Conservation (phyloP, 2,113 vertebrate species). For the Meleagris gallopavo region DNA sequence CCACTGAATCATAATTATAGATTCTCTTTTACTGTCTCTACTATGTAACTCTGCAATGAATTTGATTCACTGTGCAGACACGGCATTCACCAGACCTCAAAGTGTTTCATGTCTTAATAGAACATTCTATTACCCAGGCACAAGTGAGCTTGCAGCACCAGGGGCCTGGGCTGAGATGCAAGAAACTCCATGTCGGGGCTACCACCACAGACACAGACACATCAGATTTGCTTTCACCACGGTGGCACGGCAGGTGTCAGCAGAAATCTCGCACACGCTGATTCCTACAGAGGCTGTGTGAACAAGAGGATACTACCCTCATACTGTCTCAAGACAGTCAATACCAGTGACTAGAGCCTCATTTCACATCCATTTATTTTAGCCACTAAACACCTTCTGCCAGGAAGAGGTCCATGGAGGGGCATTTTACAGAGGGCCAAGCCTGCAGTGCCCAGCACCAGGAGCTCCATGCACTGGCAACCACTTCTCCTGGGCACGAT, state of each 20-base stretch:
- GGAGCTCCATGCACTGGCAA: fast-evolving
- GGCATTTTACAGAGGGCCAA: neutral
- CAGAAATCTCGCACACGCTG: neutral
- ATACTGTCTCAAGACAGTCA: neutral
- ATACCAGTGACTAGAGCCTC: neutral
- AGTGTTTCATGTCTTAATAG: neutral
- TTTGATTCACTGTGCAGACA: neutral
- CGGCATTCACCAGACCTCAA: neutral
- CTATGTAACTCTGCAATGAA: neutral
- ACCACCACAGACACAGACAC: neutral
- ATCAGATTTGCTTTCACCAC: neutral
- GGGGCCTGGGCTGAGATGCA: neutral
- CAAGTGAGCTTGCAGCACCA: neutral
- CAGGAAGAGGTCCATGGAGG: neutral
- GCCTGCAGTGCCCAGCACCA: neutral
- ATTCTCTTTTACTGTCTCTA: neutral
- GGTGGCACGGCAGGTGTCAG: neutral
- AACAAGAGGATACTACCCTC: neutral
- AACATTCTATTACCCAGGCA: neutral
- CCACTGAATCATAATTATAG: conserved; percentile 21
- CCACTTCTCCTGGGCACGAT: neutral
- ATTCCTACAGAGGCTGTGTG: neutral
- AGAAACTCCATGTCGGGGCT: neutral
- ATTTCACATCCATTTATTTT: neutral
- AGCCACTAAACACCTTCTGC: neutral